Evolutionary conservation across 92 coral and sea anemone species (phyloP).

Genomic region (Bergia puertoricense): DNA sequence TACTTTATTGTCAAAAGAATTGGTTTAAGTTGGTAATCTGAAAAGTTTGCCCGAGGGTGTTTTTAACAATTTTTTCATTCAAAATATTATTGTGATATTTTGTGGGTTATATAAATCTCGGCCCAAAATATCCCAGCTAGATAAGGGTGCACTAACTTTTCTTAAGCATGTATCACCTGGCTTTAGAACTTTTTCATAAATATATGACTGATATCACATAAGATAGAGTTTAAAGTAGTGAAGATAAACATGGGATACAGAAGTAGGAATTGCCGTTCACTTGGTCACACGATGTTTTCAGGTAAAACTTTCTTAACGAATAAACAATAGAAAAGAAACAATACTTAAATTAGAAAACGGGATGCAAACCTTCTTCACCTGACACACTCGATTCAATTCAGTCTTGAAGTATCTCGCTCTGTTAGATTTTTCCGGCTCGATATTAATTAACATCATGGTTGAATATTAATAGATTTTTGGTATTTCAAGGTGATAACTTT

Average conservation of each 20-base stretch:
- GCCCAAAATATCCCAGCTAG: not conserved
- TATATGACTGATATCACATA: not conserved
- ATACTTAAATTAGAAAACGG: not conserved
- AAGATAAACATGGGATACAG: not conserved
- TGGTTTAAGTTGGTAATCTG: not conserved
- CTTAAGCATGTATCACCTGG: not conserved
- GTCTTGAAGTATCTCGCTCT: not conserved
- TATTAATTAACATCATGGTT: conserved; percentile 12
- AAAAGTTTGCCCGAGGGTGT: not conserved
- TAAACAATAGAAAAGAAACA: not conserved
- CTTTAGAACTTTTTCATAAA: not conserved
- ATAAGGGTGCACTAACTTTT: not conserved
- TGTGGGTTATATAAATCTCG: not conserved
- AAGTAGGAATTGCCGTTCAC: not conserved
- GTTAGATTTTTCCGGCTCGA: not conserved
- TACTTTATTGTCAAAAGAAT: not conserved
- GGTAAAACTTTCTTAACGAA: not conserved
- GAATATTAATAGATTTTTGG: not conserved
- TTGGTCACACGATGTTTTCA: not conserved
- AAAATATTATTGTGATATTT: not conserved
- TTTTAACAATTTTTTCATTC: not conserved
- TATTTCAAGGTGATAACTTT: not conserved
- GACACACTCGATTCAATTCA: not conserved
- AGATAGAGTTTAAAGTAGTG: not conserved
- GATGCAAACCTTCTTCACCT: not conserved